A percentile compares a stretch with the other conserved stretches of the same genome.
These are phyloP conservation scores for Leptopilina syphax DNA, from an alignment of 2,888 invertebrate species.

Conservation along the genomic window DNA sequence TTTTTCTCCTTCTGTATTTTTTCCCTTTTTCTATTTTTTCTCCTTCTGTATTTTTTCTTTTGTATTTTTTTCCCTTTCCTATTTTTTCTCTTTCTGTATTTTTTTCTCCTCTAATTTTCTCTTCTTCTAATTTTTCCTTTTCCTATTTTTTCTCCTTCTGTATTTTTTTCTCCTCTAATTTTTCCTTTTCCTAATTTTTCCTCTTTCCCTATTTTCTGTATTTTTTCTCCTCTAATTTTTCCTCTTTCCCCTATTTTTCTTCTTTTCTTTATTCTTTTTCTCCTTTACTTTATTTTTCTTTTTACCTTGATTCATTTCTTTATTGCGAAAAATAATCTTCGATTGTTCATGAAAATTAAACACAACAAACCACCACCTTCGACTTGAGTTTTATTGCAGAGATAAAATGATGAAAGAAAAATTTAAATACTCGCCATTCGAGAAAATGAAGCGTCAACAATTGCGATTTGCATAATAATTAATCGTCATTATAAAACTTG, in stretches of 20 bases:
- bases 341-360: conserved; percentile 18
- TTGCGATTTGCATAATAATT: conserved; percentile 16
- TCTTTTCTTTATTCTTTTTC: background rate
- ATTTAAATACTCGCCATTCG: conserved; percentile 33
- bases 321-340: background rate
- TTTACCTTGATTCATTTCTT: too few species aligned
- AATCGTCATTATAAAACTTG: background rate
- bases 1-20: background rate
- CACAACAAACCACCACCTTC: conserved; percentile 4
- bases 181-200: too few species aligned
- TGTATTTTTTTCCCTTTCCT: background rate
- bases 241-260: too few species aligned
- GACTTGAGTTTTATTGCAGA: conserved; percentile 23
- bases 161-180: too few species aligned
- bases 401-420: background rate
- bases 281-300: too few species aligned
- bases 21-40: too few species aligned
- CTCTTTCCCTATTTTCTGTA: background rate
- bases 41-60: too few species aligned
- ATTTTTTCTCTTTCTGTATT: too few species aligned
- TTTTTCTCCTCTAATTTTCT: too few species aligned
- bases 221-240: background rate
- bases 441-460: conserved; percentile 23
- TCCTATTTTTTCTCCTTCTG: too few species aligned
- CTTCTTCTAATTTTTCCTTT: too few species aligned